Evolutionary conservation across 2,888 invertebrate genomes (phyloP).

Genomic region (Theretra japonica): DNA sequence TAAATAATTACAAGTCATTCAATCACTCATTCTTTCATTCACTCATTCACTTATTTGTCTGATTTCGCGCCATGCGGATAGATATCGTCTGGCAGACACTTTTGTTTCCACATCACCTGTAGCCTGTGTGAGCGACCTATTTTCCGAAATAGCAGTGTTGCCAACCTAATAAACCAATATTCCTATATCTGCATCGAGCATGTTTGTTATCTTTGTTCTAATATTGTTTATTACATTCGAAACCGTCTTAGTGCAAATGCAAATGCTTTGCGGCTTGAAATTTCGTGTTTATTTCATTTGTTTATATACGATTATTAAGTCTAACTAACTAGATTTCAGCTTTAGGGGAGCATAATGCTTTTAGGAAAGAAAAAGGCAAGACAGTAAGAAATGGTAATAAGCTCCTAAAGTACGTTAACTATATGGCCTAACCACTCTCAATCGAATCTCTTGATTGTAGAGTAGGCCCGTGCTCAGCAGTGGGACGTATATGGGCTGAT

Average conservation of each 20-base stretch:
- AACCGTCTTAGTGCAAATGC: neutral
- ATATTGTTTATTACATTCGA: constrained; percentile 3
- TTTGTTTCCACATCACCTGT: constrained; percentile 10
- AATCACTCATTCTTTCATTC: constrained; percentile 12
- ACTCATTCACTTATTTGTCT: constrained; percentile 12
- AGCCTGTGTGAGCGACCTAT: neutral
- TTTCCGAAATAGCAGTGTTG: neutral
- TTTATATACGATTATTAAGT: no score
- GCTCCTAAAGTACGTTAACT: no score
- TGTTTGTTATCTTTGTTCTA: neutral
- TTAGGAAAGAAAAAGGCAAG: no score
- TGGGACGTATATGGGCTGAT: no score
- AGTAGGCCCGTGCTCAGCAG: no score
- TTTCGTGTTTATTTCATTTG: no score
- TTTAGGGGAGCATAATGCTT: no score
- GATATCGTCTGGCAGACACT: neutral
- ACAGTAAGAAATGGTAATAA: no score
- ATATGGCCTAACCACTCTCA: no score
- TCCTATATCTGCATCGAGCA: neutral
- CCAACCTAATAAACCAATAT: neutral
- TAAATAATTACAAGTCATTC: neutral
- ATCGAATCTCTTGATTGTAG: no score
- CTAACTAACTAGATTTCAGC: no score
- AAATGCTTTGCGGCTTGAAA: no score
- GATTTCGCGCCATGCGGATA: neutral